Evolutionary conservation across 2,113 vertebrate genomes (phyloP).

Genomic region (Chaenocephalus aceratus): DNA sequence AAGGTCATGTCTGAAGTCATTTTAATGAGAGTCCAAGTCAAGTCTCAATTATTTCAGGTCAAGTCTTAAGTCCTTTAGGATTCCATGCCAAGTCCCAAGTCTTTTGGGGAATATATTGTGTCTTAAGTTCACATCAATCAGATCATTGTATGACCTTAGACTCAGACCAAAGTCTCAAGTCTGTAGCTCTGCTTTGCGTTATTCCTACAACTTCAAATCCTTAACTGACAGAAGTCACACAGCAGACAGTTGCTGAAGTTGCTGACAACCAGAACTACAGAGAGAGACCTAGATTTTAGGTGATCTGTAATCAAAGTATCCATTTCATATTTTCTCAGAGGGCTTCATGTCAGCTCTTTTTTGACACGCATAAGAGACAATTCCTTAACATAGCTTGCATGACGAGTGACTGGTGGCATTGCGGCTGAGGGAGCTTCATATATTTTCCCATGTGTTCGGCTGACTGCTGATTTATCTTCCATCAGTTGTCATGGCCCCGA

Average conservation of each 20-base stretch:
- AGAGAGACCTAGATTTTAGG: not conserved
- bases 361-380: not conserved
- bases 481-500: conserved; percentile 48
- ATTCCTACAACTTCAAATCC: not conserved
- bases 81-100: too few relatives aligned
- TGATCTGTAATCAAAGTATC: not conserved
- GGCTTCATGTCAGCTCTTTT: conserved; percentile 1
- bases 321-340: not conserved
- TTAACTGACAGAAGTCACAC: conserved; percentile 13
- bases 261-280: not conserved
- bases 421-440: not conserved
- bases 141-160: not conserved
- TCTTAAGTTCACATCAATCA: not conserved
- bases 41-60: not conserved
- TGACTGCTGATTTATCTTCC: conserved; percentile 44
- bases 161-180: not conserved
- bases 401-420: not conserved
- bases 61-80: not conserved
- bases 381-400: not conserved
- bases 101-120: too few relatives aligned
- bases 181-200: not conserved
- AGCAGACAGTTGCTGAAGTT: not conserved
- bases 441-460: not conserved
- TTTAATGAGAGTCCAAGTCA: not conserved
- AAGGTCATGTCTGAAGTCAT: not conserved